These are phyloP conservation scores for Decapterus maruadsi DNA, from an alignment of 2,797 vertebrate genomes.

Conservation along the genomic window DNA sequence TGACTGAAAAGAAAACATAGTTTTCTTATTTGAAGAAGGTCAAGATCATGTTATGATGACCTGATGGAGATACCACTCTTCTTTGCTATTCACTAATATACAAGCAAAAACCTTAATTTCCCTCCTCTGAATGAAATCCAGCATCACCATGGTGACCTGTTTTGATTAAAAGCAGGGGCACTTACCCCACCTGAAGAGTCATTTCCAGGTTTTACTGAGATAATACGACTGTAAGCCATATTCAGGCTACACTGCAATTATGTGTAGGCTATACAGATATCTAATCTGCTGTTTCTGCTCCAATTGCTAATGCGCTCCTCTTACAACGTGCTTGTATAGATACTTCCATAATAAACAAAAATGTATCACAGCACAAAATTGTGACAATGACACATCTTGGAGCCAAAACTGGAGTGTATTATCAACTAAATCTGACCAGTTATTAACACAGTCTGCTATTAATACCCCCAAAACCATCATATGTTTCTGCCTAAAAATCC, in stretches of 20 bases:
- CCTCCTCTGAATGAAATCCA: conserved; percentile 21
- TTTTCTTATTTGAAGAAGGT: not conserved
- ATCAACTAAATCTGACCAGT: not conserved
- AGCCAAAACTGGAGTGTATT: not conserved
- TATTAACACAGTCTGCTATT: not conserved
- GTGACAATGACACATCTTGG: too few relatives aligned
- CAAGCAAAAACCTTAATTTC: conserved; percentile 28
- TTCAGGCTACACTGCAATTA: not conserved
- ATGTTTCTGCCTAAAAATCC: not conserved
- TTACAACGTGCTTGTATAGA: not conserved
- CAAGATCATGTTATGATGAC: not conserved
- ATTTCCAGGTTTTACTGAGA: conserved; percentile 22
- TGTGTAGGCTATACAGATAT: not conserved
- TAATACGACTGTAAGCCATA: conserved; percentile 2
- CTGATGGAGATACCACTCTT: not conserved
- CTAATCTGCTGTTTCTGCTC: not conserved
- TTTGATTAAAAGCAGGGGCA: conserved; percentile 21
- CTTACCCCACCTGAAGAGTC: conserved; percentile 15
- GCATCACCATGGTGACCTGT: conserved; percentile 30
- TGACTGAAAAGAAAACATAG: conserved; percentile 13
- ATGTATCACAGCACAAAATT: not conserved
- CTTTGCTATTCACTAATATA: conserved; percentile 10
- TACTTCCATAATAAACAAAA: too few relatives aligned
- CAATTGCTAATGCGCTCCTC: not conserved
- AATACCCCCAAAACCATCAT: not conserved